These are phyloP conservation scores for Myodes glareolus DNA, from an alignment of 2,113 vertebrate genomes.

Conservation along the genomic window DNA sequence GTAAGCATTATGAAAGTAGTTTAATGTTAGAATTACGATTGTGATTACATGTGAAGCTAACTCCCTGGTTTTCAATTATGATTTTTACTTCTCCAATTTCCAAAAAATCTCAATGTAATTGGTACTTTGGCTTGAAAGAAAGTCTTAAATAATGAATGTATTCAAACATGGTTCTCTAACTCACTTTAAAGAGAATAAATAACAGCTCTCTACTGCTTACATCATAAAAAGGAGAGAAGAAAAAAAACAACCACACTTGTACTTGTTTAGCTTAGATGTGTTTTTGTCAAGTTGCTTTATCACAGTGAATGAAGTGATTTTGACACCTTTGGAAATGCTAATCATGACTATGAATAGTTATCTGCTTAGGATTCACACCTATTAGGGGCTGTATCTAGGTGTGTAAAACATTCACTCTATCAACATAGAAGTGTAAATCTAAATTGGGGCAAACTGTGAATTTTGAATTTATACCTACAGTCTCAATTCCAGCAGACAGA, in stretches of 20 bases:
- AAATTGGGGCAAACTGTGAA: constrained; percentile 72
- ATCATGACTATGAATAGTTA: constrained; percentile 55
- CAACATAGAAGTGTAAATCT: constrained; percentile 68
- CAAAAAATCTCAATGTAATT: constrained; percentile 37
- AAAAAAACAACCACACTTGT: background rate
- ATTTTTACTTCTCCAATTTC: background rate
- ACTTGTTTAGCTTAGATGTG: constrained; percentile 47
- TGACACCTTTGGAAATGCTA: constrained; percentile 63
- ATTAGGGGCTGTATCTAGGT: constrained; percentile 24
- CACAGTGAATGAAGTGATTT: constrained; percentile 28
- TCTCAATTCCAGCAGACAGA: background rate
- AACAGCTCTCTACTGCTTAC: background rate
- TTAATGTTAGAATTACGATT: background rate
- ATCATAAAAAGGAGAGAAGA: background rate
- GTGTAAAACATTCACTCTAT: constrained; percentile 63
- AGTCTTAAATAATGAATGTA: constrained; percentile 7
- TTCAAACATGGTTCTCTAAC: background rate
- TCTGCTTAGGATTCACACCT: constrained; percentile 63
- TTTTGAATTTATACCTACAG: constrained; percentile 26
- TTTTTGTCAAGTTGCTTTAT: constrained; percentile 44
- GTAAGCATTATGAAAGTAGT: background rate
- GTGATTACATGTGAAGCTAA: background rate
- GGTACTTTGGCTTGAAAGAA: background rate
- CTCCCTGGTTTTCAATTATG: background rate
- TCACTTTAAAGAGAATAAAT: constrained; percentile 51